Base-by-base conservation (phyloP, 92 coral and sea anemone genomes). In the Heliopora coerulea region DNA sequence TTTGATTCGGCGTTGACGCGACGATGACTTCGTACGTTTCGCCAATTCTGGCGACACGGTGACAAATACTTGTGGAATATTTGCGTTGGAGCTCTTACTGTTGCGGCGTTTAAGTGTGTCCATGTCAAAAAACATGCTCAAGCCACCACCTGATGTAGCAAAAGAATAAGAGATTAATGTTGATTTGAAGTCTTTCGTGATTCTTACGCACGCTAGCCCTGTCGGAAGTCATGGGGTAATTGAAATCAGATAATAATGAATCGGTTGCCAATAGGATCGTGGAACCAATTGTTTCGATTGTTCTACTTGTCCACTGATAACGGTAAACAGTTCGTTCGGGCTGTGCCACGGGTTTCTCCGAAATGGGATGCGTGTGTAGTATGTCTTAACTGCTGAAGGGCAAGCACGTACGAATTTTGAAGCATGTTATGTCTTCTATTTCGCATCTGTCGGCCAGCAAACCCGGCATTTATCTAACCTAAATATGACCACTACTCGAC, bases 71-170 rank as follows among this genome's bases (percentile, higher is more conserved):
- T 35, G 23, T 21, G 74, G 74, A 58, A 33, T 19, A 12, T 65
- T 26, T 20, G 26, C 74, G 40, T 67, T 67, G 10, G 52, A 0
- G 40, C 29, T 44, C 42, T 67, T 67, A 26, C 74, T 49, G 59
- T 67, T 44, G 26, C 74, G 74, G 27, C 59, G 74, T 30, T 67
- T 67, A 19, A 49, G 12, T 13, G 40, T 27, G 40, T 67, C 74
- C 74, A 67, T 67, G 33, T 67, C 74, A n/a, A 67, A 67, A 29
- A 67, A 48, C 74, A 67, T 67, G 26, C 59, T 67, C 49, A 67
- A 67, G 21, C 41, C 74, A 67, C 31, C 25, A 56, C 74, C 74
- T 67, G 41, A 13, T 12, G 12, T 26, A 29, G 13, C 17, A 26
- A 52, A 62, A 68, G 48, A 70, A 70, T 27, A 40, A 70, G 3